phyloP scores from a whole-genome alignment of 2,888 invertebrate species.

The Perizoma affinitatum region DNA sequence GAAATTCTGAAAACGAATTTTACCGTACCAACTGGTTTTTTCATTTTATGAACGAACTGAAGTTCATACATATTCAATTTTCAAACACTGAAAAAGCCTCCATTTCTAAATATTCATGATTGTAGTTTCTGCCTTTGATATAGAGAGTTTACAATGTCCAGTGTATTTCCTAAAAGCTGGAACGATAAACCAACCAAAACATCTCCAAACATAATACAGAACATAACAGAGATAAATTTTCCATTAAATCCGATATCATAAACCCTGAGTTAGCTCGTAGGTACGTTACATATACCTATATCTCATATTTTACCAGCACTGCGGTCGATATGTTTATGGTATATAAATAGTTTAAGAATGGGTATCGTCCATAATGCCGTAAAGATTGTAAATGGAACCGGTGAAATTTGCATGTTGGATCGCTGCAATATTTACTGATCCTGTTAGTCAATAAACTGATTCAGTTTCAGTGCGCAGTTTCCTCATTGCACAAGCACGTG shows the following conservation, averaged over 20 bases:
- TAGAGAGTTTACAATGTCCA: too few relatives aligned
- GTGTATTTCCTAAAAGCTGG: too few relatives aligned
- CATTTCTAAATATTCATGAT: background rate
- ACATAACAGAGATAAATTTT: constrained; percentile 21
- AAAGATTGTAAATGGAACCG: constrained; percentile 3
- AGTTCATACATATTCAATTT: constrained; percentile 24
- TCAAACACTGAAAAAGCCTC: constrained; percentile 5
- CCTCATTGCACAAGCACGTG: background rate
- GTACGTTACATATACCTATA: constrained; percentile 2
- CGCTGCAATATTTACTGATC: too few relatives aligned
- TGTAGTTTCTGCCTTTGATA: too few relatives aligned
- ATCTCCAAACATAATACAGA: constrained; percentile 6
- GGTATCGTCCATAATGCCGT: constrained; percentile 23
- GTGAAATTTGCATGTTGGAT: constrained; percentile 4
- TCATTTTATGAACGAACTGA: background rate
- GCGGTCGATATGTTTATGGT: constrained; percentile 28
- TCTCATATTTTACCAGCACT: constrained; percentile 27
- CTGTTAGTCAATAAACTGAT: background rate
- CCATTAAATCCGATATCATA: constrained; percentile 10
- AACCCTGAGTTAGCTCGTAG: constrained; percentile 4
- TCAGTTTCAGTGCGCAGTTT: background rate
- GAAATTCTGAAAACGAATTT: too few relatives aligned
- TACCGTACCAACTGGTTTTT: too few relatives aligned
- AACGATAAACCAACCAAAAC: background rate
- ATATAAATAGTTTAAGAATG: constrained; percentile 30